Percentiles rank a stretch among this genome's conserved stretches.
Evolutionary conservation across 2,113 vertebrate species (phyloP).

Genomic region (Eretmochelys imbricata): DNA sequence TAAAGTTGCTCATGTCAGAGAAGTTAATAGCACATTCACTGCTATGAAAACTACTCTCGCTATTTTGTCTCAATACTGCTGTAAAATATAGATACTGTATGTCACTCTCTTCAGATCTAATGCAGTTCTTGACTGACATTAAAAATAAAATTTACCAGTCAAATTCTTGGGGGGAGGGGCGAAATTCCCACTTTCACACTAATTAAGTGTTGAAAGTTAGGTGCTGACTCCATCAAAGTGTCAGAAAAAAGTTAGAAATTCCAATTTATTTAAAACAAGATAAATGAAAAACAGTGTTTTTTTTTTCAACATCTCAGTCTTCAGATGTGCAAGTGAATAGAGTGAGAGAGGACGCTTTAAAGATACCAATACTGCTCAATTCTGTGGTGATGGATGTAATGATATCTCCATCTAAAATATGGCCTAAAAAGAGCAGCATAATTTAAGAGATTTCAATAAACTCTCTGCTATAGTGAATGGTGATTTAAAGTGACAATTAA

Average conservation of each 20-base stretch:
- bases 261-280: slow-evolving; percentile 23
- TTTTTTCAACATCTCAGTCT: not conserved
- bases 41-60: not conserved
- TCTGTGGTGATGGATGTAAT: not conserved
- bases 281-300: not conserved
- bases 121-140: not conserved
- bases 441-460: slow-evolving; percentile 18
- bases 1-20: not conserved
- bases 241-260: slow-evolving; percentile 20
- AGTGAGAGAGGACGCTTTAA: slow-evolving; percentile 26
- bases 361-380: not conserved
- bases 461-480: not conserved
- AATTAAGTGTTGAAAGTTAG: slow-evolving; percentile 46
- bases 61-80: not conserved
- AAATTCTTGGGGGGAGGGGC: not conserved
- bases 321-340: slow-evolving; percentile 12
- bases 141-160: not conserved
- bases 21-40: not conserved
- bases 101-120: not conserved
- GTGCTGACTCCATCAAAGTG: not conserved
- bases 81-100: not conserved
- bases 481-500: slow-evolving; percentile 54
- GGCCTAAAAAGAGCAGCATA: not conserved
- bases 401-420: not conserved
- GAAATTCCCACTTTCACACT: not conserved